phyloP scores from a whole-genome alignment of 30 jellyfish, hydroid and myxozoan genomes.

The Aurelia aurita complex sp. Pacific region DNA sequence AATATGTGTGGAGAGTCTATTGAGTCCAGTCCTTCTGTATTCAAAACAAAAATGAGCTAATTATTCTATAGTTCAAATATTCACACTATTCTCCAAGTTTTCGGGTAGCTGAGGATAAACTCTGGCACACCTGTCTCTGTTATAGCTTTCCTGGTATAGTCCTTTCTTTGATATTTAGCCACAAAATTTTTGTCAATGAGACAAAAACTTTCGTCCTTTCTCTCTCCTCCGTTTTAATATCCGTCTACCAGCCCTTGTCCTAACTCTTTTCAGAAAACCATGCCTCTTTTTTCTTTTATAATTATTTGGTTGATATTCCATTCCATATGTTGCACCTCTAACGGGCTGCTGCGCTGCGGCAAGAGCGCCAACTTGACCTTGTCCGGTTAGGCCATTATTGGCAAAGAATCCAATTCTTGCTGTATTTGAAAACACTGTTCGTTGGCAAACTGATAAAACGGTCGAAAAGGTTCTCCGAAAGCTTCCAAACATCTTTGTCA shows the following conservation, averaged over 20 bases:
- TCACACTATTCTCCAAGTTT: too few species aligned
- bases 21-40: too few species aligned
- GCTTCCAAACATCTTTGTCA: background rate
- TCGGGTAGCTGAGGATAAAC: too few species aligned
- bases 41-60: too few species aligned
- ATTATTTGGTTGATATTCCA: conserved; percentile 98
- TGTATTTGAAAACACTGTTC: background rate
- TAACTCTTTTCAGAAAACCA: conserved; percentile 78
- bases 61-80: too few species aligned
- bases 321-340: conserved; percentile 86
- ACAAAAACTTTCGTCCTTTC: conserved; percentile 78
- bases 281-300: conserved; percentile 82
- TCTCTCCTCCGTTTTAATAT: conserved; percentile 70
- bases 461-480: background rate
- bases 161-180: background rate
- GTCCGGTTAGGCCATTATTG: background rate
- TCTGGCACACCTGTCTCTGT: too few species aligned
- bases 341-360: conserved; percentile 41
- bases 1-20: too few species aligned
- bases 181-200: conserved; percentile 53
- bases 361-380: background rate
- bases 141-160: too few species aligned
- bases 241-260: conserved; percentile 85
- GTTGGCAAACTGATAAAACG: background rate
- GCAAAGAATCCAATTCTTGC: background rate